phyloP scores from a whole-genome alignment of 2,888 invertebrate species.

The Psylliodes chrysocephalus region DNA sequence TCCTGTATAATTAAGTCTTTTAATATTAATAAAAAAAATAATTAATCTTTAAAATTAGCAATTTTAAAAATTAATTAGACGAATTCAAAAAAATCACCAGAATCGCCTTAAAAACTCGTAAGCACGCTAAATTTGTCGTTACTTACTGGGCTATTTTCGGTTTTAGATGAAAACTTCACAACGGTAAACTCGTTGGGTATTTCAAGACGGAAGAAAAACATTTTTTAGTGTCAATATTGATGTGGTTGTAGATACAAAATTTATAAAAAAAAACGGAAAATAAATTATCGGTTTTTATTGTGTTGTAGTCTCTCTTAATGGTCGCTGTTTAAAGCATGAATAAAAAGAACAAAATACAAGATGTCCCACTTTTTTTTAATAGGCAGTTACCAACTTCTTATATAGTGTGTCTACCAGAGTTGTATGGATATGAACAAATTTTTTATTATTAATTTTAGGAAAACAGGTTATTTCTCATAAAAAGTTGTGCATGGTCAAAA shows the following conservation, averaged over 20 bases:
- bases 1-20: too few species aligned
- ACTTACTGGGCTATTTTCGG: constrained; percentile 34
- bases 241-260: constrained; percentile 3
- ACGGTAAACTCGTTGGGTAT: constrained; percentile 36
- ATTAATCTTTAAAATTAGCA: too few species aligned
- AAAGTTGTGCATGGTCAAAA: too few species aligned
- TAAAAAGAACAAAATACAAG: too few species aligned
- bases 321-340: background rate
- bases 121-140: constrained; percentile 3
- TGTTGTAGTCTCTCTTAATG: constrained; percentile 25
- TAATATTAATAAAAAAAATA: too few species aligned
- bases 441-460: too few species aligned
- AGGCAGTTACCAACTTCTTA: too few species aligned
- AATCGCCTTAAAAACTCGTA: background rate
- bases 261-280: constrained; percentile 3
- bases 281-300: constrained; percentile 28
- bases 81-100: background rate
- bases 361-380: too few species aligned
- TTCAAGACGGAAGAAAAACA: constrained; percentile 34
- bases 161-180: constrained; percentile 43
- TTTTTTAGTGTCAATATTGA: constrained; percentile 9
- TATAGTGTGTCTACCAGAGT: too few species aligned
- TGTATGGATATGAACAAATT: too few species aligned
- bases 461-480: too few species aligned
- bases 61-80: too few species aligned